Evolutionary conservation across 2,113 vertebrate species (phyloP).

Genomic region (Carassius auratus): DNA sequence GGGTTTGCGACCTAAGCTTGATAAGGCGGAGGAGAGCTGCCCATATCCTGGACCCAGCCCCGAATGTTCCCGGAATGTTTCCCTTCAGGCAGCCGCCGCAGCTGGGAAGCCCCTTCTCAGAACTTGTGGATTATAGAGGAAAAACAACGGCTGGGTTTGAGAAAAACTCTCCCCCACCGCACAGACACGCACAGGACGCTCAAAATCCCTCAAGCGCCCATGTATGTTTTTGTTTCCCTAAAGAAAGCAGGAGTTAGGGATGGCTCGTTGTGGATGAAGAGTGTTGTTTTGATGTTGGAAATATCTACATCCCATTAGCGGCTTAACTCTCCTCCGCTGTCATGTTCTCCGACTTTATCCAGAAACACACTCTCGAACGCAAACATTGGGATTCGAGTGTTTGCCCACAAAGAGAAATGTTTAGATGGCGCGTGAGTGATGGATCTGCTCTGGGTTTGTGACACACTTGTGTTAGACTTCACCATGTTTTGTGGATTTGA

Average conservation of each 20-base stretch:
- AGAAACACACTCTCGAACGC: slow-evolving; percentile 11
- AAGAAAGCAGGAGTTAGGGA: not conserved
- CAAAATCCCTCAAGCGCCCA: not conserved
- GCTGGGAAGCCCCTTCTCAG: slow-evolving; percentile 43
- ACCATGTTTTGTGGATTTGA: slow-evolving; percentile 9
- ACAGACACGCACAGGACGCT: not conserved
- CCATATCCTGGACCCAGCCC: slow-evolving; percentile 46
- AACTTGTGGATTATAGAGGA: slow-evolving; percentile 15
- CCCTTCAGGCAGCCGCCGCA: slow-evolving; percentile 27
- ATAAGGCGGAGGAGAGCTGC: slow-evolving; percentile 35
- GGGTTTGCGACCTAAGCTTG: slow-evolving; percentile 25
- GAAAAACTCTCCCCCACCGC: not conserved
- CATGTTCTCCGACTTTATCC: not conserved
- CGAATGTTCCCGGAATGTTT: slow-evolving; percentile 42
- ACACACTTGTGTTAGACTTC: not conserved
- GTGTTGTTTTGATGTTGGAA: slow-evolving; percentile 32
- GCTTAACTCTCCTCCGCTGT: not conserved
- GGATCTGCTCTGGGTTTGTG: slow-evolving; percentile 19
- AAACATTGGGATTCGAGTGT: slow-evolving; percentile 29
- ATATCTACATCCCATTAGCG: slow-evolving; percentile 32
- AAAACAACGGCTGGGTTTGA: not conserved
- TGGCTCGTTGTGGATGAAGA: not conserved
- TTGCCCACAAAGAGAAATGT: slow-evolving; percentile 35
- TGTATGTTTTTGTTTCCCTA: slow-evolving; percentile 8
- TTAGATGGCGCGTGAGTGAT: slow-evolving; percentile 12